A percentile compares a stretch with the other conserved stretches of the same genome.
These are phyloP conservation scores for Thaumetopoea pityocampa DNA, from an alignment of 1,140 invertebrate species.

Conservation along the genomic window DNA sequence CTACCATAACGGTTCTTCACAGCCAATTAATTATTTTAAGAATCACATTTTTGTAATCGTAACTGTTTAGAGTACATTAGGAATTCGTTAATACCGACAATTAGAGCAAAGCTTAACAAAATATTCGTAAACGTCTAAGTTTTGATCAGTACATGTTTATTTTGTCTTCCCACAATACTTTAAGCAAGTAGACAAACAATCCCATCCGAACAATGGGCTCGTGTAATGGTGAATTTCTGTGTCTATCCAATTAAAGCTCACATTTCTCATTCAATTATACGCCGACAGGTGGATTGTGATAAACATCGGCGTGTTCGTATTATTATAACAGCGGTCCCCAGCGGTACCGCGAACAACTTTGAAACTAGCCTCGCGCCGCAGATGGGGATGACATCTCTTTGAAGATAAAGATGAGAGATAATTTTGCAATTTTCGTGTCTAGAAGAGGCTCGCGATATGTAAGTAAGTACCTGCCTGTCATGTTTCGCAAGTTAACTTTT, in stretches of 20 bases:
- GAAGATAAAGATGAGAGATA: constrained; percentile 71
- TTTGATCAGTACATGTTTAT: too few relatives aligned
- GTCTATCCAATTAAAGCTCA: constrained; percentile 38
- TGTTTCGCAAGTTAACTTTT: constrained; percentile 61
- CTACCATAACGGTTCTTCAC: too few relatives aligned
- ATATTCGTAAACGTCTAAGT: too few relatives aligned
- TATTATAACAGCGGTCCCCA: constrained; percentile 54
- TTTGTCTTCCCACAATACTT: too few relatives aligned
- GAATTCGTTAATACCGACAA: too few relatives aligned
- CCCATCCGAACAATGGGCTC: neutral
- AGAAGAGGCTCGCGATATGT: constrained; percentile 53
- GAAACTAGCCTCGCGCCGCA: constrained; percentile 54
- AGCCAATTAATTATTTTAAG: too few relatives aligned
- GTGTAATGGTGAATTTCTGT: neutral
- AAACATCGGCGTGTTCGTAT: constrained; percentile 60
- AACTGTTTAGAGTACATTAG: too few relatives aligned
- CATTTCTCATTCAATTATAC: constrained; percentile 39
- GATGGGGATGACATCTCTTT: constrained; percentile 72
- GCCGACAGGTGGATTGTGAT: constrained; percentile 46
- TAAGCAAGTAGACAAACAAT: too few relatives aligned
- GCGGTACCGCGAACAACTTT: constrained; percentile 62
- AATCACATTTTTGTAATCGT: too few relatives aligned
- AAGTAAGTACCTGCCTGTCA: constrained; percentile 55
- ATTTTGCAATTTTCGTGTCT: constrained; percentile 68
- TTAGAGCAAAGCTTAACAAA: too few relatives aligned